These are phyloP conservation scores for Leptarthrus brevirostris DNA, from an alignment of 2,888 invertebrate species.

Conservation along the genomic window DNA sequence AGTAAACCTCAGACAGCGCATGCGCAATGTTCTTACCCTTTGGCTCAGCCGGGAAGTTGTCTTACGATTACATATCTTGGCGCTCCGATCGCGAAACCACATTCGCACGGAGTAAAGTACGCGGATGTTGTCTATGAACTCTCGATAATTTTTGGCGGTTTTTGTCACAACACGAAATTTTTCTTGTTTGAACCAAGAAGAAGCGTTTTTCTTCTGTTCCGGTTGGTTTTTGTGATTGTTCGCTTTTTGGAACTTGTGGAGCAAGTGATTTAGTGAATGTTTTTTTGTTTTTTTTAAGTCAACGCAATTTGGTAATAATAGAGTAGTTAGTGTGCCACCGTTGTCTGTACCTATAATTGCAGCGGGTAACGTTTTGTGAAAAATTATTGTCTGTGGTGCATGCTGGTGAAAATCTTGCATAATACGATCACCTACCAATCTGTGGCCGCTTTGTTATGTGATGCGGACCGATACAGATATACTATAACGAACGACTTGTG, in stretches of 20 bases:
- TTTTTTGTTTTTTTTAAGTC: no score
- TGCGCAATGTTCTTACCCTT: slow-evolving; percentile 48
- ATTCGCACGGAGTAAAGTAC: not conserved
- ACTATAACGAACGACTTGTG: slow-evolving; percentile 10
- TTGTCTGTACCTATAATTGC: not conserved
- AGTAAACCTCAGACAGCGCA: slow-evolving; percentile 48
- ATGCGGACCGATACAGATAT: no score
- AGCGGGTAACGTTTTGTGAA: not conserved
- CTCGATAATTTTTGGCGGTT: slow-evolving; percentile 9
- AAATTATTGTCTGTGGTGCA: slow-evolving; percentile 3
- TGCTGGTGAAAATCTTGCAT: slow-evolving; percentile 12
- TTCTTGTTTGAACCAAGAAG: not conserved
- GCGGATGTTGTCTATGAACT: not conserved
- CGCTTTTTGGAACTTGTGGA: no score
- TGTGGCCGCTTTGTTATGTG: slow-evolving; percentile 19
- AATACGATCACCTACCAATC: slow-evolving; percentile 15
- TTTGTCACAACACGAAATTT: not conserved
- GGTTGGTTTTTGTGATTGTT: not conserved
- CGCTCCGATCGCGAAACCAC: slow-evolving; percentile 2
- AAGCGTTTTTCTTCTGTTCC: not conserved
- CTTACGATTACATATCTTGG: not conserved
- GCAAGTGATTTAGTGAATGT: no score
- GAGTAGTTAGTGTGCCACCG: no score
- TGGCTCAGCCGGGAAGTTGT: slow-evolving; percentile 7
- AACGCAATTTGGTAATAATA: no score